A percentile compares a stretch with the other conserved stretches of the same genome.
Evolutionary conservation across 1,140 invertebrate species (phyloP).

Genomic region (Ruditapes philippinarum): DNA sequence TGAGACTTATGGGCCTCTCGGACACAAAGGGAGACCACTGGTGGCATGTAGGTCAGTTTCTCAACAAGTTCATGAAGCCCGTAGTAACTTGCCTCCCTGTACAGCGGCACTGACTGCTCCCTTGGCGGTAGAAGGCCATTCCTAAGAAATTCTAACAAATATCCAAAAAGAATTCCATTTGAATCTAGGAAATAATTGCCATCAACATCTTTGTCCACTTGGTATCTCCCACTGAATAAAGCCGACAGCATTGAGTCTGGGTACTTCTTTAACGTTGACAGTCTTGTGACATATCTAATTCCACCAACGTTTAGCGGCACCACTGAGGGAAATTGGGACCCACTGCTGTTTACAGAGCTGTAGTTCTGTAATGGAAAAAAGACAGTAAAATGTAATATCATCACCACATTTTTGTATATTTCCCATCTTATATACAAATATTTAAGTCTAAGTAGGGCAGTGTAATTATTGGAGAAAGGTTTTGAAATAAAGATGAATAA

Average conservation of each 20-base stretch:
- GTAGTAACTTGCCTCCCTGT: slow-evolving; percentile 82
- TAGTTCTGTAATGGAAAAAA: slow-evolving; percentile 37
- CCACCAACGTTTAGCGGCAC: slow-evolving; percentile 85
- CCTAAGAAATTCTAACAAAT: slow-evolving; percentile 83
- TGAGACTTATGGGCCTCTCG: slow-evolving; percentile 80
- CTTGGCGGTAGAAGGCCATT: slow-evolving; percentile 81
- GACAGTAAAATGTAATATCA: too few species aligned
- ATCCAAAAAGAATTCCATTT: slow-evolving; percentile 80
- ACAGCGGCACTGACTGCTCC: slow-evolving; percentile 76
- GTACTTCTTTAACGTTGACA: slow-evolving; percentile 83
- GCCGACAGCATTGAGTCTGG: slow-evolving; percentile 85
- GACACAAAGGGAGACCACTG: slow-evolving; percentile 75
- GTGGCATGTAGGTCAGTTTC: slow-evolving; percentile 77
- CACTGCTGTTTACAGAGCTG: slow-evolving; percentile 8
- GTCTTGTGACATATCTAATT: slow-evolving; percentile 81
- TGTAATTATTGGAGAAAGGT: too few species aligned
- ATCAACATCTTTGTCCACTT: slow-evolving; percentile 83
- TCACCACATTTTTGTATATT: too few species aligned
- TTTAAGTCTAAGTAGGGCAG: too few species aligned
- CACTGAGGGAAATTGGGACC: slow-evolving; percentile 76
- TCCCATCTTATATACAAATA: too few species aligned
- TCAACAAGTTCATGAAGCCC: slow-evolving; percentile 79
- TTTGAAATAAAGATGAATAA: too few species aligned
- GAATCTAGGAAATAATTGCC: slow-evolving; percentile 84
- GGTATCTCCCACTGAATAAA: slow-evolving; percentile 85